Evolutionary conservation across 2,113 vertebrate species (phyloP), one percentile per base, ranked within the genome.

Genomic region (Phainopepla nitens): DNA sequence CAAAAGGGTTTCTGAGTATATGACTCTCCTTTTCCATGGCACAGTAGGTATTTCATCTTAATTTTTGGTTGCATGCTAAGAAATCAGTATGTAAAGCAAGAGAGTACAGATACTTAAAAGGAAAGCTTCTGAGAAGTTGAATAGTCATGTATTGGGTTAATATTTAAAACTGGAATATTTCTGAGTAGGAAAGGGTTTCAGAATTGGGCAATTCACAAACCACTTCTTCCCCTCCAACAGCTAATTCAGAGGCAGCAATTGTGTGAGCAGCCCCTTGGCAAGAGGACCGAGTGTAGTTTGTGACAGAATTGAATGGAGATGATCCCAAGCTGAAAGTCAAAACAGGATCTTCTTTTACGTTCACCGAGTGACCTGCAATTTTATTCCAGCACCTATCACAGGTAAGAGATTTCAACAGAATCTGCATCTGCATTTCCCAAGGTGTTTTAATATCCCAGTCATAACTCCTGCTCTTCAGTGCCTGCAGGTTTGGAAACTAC

Each of bases 11-110:
- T 92, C 50, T 80, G 82, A 89, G 36, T 88, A 22, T 75, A 42
- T 89, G 90, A 56, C 60, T 79, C 92, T 81, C 28, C 50, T 86
- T 90, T 89, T 81, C 76, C 83, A 50, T 53, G 65, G 77, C 96
- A 97, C 88, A 96, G 90, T 86, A 83, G 93, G 93, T 60, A 83
- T 90, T 94, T 94, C 64, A 29, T 95, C 88, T 92, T 93, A 94
- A 93, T 93, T 93, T 95, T 94, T 89, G 33, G 61, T 90, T 93
- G 65, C 60, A 81, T 78, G 36, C 73, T 87, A 96, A 64, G 51
- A 91, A 96, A 96, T 93, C 47, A 90, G 44, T 85, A 51, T 71
- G 68, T 81, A 91, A 92, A 93, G 87, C 23, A 60, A 64, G 83
- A 73, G 53, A 65, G 64, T 89, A 62, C 36, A 81, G 86, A 94